These are phyloP conservation scores for Hirundo rustica DNA, from an alignment of 2,797 vertebrate species.

Conservation along the genomic window DNA sequence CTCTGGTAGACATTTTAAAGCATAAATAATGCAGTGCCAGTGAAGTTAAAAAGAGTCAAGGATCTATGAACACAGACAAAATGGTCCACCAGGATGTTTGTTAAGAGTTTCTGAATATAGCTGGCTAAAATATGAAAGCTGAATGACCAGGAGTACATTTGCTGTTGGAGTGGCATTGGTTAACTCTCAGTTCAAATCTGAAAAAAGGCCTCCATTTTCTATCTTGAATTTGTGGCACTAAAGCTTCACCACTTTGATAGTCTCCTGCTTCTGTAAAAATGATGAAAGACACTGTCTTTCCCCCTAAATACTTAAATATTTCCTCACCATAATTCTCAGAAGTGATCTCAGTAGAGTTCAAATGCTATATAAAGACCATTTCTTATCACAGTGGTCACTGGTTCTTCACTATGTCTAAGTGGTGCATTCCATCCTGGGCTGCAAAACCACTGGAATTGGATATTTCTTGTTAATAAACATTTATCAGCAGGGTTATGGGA, in stretches of 20 bases:
- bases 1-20: neutral
- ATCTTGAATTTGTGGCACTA: neutral
- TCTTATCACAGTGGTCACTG: neutral
- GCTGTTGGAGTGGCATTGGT: neutral
- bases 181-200: neutral
- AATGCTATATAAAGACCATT: neutral
- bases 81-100: neutral
- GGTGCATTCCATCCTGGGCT: neutral
- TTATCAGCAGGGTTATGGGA: neutral
- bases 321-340: neutral
- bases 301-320: neutral
- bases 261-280: neutral
- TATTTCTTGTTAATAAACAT: neutral
- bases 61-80: neutral
- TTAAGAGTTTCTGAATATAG: neutral
- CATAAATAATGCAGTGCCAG: neutral
- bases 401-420: neutral
- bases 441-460: neutral
- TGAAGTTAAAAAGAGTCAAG: neutral
- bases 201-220: neutral
- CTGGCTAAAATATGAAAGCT: neutral
- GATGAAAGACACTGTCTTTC: neutral
- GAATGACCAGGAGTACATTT: neutral
- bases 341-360: neutral
- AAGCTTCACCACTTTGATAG: neutral